Base-by-base conservation (phyloP, 1,140 invertebrate species). In the Yoshiicerus persimilis region DNA sequence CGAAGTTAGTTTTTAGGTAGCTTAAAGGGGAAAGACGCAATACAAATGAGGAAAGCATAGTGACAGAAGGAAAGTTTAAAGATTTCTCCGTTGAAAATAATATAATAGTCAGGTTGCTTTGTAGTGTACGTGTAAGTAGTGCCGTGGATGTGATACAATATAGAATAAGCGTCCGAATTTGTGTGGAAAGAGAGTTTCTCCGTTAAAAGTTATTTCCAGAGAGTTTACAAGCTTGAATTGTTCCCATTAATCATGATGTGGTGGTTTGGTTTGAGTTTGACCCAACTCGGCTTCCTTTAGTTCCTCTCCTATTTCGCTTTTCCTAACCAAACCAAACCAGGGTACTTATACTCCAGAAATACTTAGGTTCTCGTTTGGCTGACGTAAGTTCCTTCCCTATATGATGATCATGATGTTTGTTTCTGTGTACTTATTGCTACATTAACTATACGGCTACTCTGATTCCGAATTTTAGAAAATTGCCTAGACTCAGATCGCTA, bases 141-240 rank as follows among this genome's bases (percentile, higher is more conserved):
- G 16, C 20, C 1, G 47, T 56, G 47, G 16, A 56, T 56, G 47
- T 56, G 47, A 56, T 56, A 56, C 20, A 56, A 56, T 56, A 56
- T 56, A 56, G 3, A 56, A 56, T 56, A 56, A 56, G 47, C 47
- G 47, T 56, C 47, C 47, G 20, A 56, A n/a, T 56, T 56, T 56
- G 16, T 16, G 20, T 56, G 47, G 20, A 56, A 56, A 56, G 3
- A 13, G 75, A 80, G 75, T 80, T 80, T 80, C 75, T 80, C 75
- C 32, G 75, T 80, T 80, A 80, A 80, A 80, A 80, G 75, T 80
- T 80, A 80, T 80, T 80, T 80, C 75, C 16, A 38, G 16, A 80
- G 75, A 80, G 75, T 80, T 80, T 80, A 80, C 83, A 62, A 84
- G 83, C 47, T 84, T 32, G 83, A 84, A 84, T 84, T 84, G 83